These are phyloP conservation scores for Lochmaea crataegi DNA, from an alignment of 2,888 invertebrate genomes.

Conservation along the genomic window DNA sequence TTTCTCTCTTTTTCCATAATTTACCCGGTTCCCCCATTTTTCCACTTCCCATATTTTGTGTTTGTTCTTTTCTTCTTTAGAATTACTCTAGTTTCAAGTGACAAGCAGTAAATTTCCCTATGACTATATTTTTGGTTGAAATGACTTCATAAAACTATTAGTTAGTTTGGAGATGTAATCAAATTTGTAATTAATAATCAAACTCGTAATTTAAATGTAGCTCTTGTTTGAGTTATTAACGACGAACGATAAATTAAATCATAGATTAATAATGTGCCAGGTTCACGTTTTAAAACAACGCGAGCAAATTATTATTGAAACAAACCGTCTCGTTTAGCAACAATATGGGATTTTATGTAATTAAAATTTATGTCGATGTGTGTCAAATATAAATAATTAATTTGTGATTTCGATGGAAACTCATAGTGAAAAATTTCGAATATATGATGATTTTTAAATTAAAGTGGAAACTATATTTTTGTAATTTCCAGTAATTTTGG, in stretches of 20 bases:
- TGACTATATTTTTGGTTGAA: not conserved
- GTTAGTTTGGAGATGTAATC: not conserved
- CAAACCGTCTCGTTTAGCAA: not conserved
- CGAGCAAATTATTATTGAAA: conserved; percentile 6
- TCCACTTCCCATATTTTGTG: too few species aligned
- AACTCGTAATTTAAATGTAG: not conserved
- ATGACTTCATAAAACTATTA: not conserved
- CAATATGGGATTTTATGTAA: not conserved
- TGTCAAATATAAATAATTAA: conserved; percentile 7
- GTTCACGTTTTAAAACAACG: conserved; percentile 4
- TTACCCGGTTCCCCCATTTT: too few species aligned
- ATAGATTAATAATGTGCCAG: not conserved
- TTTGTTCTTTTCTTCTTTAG: too few species aligned
- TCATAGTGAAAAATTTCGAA: too few species aligned
- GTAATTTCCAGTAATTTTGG: too few species aligned
- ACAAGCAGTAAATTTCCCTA: too few species aligned
- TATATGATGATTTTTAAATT: too few species aligned
- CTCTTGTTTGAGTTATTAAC: not conserved
- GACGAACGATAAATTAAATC: conserved; percentile 2
- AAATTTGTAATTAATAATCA: not conserved
- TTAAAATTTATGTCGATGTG: conserved; percentile 6
- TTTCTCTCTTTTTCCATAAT: too few species aligned
- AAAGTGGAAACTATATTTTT: too few species aligned
- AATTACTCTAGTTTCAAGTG: too few species aligned
- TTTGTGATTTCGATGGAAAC: not conserved